Conservation (phyloP, 2,797 vertebrate species). For the Sorex maritimensis region DNA sequence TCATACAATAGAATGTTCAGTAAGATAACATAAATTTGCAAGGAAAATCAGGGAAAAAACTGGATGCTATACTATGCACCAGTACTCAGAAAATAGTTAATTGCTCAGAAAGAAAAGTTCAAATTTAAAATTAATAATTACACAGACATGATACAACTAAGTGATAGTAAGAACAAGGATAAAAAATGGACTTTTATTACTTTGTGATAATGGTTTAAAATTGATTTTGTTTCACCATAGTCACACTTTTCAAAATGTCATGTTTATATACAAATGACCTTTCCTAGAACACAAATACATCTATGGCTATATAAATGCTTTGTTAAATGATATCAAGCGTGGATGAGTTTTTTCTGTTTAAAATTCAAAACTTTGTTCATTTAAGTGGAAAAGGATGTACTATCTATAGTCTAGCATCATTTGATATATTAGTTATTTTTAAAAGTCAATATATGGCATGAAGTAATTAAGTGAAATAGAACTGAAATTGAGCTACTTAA, state of each 20-base stretch:
- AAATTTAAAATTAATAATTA: conserved; percentile 83
- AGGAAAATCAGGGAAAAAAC: conserved; percentile 40
- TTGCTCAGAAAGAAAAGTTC: conserved; percentile 70
- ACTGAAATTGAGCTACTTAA: conserved; percentile 45
- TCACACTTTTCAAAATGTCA: conserved; percentile 85
- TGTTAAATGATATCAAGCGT: conserved; percentile 84
- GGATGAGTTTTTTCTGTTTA: conserved; percentile 76
- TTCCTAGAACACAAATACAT: conserved; percentile 83
- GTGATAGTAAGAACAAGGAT: conserved; percentile 78
- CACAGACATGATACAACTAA: conserved; percentile 79
- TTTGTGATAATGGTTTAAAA: conserved; percentile 84
- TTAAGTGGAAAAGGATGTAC: conserved; percentile 76
- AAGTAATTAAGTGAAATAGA: conserved; percentile 69
- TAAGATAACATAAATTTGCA: conserved; percentile 55
- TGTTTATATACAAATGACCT: conserved; percentile 87
- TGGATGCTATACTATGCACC: conserved; percentile 1
- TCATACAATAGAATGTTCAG: conserved; percentile 24
- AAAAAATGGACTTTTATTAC: conserved; percentile 84
- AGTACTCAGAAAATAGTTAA: conserved; percentile 67
- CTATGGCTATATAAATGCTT: conserved; percentile 86
- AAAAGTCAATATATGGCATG: conserved; percentile 25
- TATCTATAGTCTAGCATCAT: conserved; percentile 57
- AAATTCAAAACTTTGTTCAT: conserved; percentile 85
- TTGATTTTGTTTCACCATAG: conserved; percentile 83
- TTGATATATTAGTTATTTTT: conserved; percentile 66